Evolutionary conservation across 2,113 vertebrate species (phyloP), one percentile per base, ranked within the genome.

Genomic region (Phoenicopterus ruber): DNA sequence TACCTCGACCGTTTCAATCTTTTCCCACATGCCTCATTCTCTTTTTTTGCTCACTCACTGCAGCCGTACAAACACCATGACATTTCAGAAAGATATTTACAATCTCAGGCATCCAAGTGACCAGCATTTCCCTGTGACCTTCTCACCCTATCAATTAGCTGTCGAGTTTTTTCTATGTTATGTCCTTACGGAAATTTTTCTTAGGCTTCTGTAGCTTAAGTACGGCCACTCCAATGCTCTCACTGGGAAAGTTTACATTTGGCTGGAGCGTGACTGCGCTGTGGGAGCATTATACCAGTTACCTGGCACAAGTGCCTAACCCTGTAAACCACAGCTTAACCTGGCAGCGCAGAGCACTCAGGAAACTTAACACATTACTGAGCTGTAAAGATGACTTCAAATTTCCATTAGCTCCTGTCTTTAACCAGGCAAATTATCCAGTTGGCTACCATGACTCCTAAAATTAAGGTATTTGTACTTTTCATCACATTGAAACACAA

Each of bases 21-120:
- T 93, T 94, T 90, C 90, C 90, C 93, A 89, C 73, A 63, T 79
- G 81, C 62, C 52, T 96, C 78, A 36, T 90, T 63, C 72, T 91
- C 29, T 50, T 72, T 84, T 93, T 82, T 44, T 59, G 2, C 61
- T 89, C 81, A 34, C 65, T 80, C 3, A 2, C 62, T 44, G 52
- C 89, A 93, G 84, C 62, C 9, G 0, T 63, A 47, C 40, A 58
- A 58, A 77, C 2, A 10, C 54, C 78, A 36, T 22, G 85, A 85
- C 0, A 16, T 93, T 95, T 93, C 85, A 88, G 79, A 69, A 66
- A 90, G 92, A 93, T 77, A 95, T 95, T 96, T 95, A 94, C 71
- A 82, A 5, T 88, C 84, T 57, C 87, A 90, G 90, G 22, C 71
- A 88, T 88, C 38, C 85, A 57, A 95, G 55, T 78, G 85, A 88